Evolutionary conservation across 2,113 vertebrate species (phyloP).

Genomic region (Eleginops maclovinus): DNA sequence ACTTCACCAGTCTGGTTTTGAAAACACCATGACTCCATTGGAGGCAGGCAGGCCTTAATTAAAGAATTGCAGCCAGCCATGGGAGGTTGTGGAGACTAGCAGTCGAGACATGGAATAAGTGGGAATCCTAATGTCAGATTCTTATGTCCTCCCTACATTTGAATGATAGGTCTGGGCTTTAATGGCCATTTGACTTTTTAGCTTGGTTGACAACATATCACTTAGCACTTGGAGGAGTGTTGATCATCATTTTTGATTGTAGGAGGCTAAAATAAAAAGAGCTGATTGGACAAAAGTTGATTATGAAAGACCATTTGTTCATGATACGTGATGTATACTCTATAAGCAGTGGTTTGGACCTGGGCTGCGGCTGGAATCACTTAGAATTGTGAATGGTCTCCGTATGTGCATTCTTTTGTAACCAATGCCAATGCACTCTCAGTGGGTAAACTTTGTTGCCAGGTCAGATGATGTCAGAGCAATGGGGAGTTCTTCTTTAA

Average conservation of each 20-base stretch:
- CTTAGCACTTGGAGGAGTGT: conserved; percentile 11
- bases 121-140: conserved; percentile 32
- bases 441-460: conserved; percentile 10
- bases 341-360: conserved; percentile 11
- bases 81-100: conserved; percentile 11
- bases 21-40: neutral
- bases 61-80: conserved; percentile 11
- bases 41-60: conserved; percentile 12
- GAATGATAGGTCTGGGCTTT: conserved; percentile 17
- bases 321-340: neutral
- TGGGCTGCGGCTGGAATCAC: conserved; percentile 45
- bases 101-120: conserved; percentile 27
- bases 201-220: neutral
- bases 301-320: too few relatives aligned
- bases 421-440: conserved; percentile 6
- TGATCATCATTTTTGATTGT: neutral
- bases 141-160: conserved; percentile 19
- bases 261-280: conserved; percentile 8
- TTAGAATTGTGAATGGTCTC: conserved; percentile 56
- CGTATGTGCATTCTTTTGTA: conserved; percentile 49
- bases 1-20: neutral
- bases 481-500: neutral
- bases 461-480: conserved; percentile 10
- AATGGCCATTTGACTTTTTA: conserved; percentile 17
- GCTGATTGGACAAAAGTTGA: neutral